Conservation (phyloP, 2,113 vertebrate species). For the Lepus timidus region DNA sequence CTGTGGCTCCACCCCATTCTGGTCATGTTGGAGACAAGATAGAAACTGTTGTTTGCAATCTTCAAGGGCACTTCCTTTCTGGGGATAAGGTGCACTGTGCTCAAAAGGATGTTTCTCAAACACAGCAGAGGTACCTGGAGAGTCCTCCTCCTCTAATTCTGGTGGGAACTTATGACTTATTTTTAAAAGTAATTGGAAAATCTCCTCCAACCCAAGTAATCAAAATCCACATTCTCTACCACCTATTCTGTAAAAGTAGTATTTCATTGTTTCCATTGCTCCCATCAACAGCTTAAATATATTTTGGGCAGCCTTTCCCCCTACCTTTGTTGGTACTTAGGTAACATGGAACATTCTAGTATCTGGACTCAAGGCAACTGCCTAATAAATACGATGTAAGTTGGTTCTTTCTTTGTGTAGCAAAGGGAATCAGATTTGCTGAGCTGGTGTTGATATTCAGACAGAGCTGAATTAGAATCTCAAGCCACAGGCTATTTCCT, state of each 20-base stretch:
- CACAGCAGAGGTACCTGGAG: conserved; percentile 31
- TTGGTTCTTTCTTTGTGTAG: conserved; percentile 18
- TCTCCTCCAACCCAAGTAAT: conserved; percentile 44
- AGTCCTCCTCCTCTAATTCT: not conserved
- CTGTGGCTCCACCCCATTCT: conserved; percentile 57
- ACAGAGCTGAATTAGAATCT: conserved; percentile 35
- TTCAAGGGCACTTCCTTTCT: conserved; percentile 60
- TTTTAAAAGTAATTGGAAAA: conserved; percentile 71
- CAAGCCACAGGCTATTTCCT: conserved; percentile 13
- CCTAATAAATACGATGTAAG: not conserved
- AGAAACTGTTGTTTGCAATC: conserved; percentile 61
- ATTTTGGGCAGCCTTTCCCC: not conserved
- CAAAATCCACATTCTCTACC: conserved; percentile 39
- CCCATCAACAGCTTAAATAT: not conserved
- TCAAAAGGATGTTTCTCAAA: conserved; percentile 47
- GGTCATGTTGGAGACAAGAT: conserved; percentile 59
- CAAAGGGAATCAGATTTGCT: conserved; percentile 25
- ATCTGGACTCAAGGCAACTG: conserved; percentile 45
- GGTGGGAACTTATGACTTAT: not conserved
- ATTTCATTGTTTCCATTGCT: not conserved
- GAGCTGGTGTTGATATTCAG: conserved; percentile 42
- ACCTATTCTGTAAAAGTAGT: not conserved
- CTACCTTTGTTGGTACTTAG: not conserved
- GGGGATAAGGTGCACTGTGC: not conserved
- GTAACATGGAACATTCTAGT: conserved; percentile 35